Evolutionary conservation across 2,888 invertebrate species (phyloP), one percentile per base, ranked within the genome.

Genomic region (Drosophila anomalipes): DNA sequence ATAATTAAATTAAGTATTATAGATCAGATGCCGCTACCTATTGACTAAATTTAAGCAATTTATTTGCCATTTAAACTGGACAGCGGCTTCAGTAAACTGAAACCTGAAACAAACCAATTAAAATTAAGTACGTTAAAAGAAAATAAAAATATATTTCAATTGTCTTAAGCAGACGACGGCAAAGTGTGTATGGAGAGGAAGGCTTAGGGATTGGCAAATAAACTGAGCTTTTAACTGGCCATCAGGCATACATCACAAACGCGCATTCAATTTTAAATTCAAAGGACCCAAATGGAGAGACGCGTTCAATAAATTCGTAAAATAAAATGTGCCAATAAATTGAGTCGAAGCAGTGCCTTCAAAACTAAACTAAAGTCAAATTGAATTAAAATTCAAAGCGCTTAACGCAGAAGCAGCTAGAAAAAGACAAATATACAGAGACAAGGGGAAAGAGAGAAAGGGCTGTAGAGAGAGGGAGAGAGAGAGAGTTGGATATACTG

Each of bases 361-460:
- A 62, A 74, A 80, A 82, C 79, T 71, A 85, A 89, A 89, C 89
- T 87, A 80, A 82, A 89, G 59, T 81, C 76, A 82, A 89, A 87
- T 91, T 91, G 91, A 87, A 87, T 87, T 86, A 86, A 86, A 86
- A 86, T 90, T 90, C 90, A 89, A 86, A 86, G 89, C 78, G 86
- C 72, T 86, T 83, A 86, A 82, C 77, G 74, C 54, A 44, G n/a
- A 47, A 37, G n/a, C 41, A 51, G 66, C 22, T 44, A 54, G 32
- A n/a, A 39, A 19, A 53, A 41, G 54, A 12, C 28, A 14, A 7
- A 26, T 6, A 28, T 26, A n/a, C 14, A n/a, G 12, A 7, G 26
- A 5, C 9, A 9, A 12, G 12, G 35, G 19, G 9, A 14, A 22
- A 6, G 12, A 10, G 54, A 58, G 28, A 37, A 39, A 12, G 47